Evolutionary conservation across 2,797 vertebrate genomes (phyloP), one percentile per base, ranked within the genome.

Genomic region (Typhlichthys subterraneus): DNA sequence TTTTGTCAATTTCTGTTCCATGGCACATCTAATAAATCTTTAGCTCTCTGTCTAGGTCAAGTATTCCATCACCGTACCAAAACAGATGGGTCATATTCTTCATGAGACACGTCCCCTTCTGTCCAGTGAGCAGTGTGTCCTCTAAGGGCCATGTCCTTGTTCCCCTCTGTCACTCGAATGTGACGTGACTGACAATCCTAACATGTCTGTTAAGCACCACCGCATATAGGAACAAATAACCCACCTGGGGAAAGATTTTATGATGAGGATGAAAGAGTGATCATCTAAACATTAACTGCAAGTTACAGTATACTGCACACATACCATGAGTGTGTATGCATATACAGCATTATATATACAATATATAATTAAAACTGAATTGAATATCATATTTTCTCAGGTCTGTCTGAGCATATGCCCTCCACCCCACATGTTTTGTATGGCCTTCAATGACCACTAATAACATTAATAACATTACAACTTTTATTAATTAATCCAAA

Each of bases 71-170:
- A 88, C 73, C 38, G 57, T 79, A 69, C 77, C 82, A 77, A 78
- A 88, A 84, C 70, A 82, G 77, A 80, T 76, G 69, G 70, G 74
- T 59, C 75, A 65, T 78, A 61, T 78, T 82, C 70, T 70, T 65
- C 50, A 63, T 50, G 55, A 67, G 65, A 69, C 64, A 23, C 65
- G 73, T 70, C 57, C 59, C 10, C 13, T n/a, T 49, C 65, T 42
- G 73, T 79, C 76, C 81, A 70, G 62, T 38, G 59, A 75, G 67
- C 59, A 61, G 73, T 75, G 73, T 69, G 81, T 87, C 88, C 85
- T 89, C 83, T 79, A 14, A 53, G 53, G 73, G 80, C 75, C 70
- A 59, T 6, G 91, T 92, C 92, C 92, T 93, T 92, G 91, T 87
- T 80, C 38, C 48, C 79, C 75, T 57, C 79, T 88, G 87, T 88